These are phyloP conservation scores for Percopsis omiscomaycus DNA, from an alignment of 2,797 vertebrate genomes.

Conservation along the genomic window DNA sequence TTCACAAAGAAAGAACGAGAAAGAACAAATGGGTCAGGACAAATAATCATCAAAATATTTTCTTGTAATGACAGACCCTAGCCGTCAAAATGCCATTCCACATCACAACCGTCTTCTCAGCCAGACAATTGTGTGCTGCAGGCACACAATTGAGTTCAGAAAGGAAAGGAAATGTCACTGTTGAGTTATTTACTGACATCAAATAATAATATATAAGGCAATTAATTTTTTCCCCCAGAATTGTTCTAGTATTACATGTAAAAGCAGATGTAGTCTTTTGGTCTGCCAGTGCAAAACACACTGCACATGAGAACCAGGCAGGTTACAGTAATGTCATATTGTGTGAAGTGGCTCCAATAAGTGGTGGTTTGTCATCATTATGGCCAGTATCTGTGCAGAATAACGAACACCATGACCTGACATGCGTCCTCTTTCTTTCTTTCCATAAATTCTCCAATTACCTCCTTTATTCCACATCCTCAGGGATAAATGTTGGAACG, in stretches of 20 bases:
- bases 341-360: slow-evolving; percentile 5
- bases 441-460: slow-evolving; percentile 23
- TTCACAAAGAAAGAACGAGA: slow-evolving; percentile 47
- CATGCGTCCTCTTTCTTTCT: slow-evolving; percentile 4
- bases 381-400: slow-evolving; percentile 24
- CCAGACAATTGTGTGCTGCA: too few species aligned
- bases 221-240: too few species aligned
- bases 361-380: slow-evolving; percentile 13
- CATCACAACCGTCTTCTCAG: too few species aligned
- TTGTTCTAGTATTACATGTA: too few species aligned
- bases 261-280: background rate
- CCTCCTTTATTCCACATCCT: slow-evolving; percentile 16
- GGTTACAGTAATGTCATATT: background rate
- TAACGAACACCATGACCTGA: slow-evolving; percentile 46
- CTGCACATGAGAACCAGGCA: background rate
- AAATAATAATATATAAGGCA: too few species aligned
- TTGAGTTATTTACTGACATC: too few species aligned
- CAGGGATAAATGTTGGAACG: background rate
- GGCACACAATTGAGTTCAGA: too few species aligned
- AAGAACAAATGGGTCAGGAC: too few species aligned
- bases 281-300: background rate
- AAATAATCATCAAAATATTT: background rate
- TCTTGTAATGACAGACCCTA: background rate
- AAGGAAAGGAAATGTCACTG: too few species aligned
- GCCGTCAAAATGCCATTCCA: too few species aligned